Evolutionary conservation across 2,113 vertebrate genomes (phyloP).

Genomic region (Ptilorrhoa leucosticta): DNA sequence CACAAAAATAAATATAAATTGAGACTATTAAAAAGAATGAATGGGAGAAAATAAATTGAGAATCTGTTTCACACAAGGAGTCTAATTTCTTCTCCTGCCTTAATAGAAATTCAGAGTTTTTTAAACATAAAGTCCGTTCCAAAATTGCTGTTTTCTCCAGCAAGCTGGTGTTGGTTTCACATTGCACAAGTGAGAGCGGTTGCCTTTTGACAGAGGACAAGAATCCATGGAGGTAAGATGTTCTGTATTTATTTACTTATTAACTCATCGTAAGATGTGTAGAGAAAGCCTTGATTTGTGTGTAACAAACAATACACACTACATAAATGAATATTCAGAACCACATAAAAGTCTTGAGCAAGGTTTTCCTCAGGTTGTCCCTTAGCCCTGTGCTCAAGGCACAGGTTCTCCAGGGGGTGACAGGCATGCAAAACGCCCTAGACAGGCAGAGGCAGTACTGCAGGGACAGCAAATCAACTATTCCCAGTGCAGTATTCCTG

Average conservation of each 20-base stretch:
- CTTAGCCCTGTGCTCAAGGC: background rate
- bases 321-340: background rate
- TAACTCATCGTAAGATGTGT: background rate
- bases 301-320: background rate
- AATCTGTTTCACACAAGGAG: background rate
- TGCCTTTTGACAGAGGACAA: background rate
- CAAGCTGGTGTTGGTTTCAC: background rate
- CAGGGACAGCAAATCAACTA: background rate
- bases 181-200: background rate
- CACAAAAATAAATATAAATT: background rate
- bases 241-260: background rate
- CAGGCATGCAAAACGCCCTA: no score
- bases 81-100: background rate
- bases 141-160: background rate
- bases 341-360: background rate
- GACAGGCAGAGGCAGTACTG: background rate
- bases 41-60: background rate
- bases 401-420: background rate
- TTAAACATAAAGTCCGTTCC: background rate
- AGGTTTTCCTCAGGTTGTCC: background rate
- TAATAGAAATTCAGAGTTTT: background rate
- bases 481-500: background rate
- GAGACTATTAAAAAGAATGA: background rate
- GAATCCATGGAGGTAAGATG: background rate
- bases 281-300: background rate